Percentiles rank a stretch among this genome's conserved stretches.
Evolutionary conservation across 2,113 vertebrate genomes (phyloP).

Genomic region (Thomomys bottae): DNA sequence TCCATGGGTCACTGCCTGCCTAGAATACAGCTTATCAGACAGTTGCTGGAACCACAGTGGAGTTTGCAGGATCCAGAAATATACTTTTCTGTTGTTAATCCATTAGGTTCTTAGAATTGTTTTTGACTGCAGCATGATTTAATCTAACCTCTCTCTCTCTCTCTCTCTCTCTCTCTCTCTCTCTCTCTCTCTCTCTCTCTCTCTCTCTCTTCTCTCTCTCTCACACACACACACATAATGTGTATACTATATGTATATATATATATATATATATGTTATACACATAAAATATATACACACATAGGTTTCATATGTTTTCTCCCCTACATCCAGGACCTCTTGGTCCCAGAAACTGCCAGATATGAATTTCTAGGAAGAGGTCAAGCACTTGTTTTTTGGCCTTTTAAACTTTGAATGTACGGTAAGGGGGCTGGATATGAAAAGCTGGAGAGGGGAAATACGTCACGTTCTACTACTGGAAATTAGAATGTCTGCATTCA

Average conservation of each 20-base stretch:
- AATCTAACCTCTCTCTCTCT: too few relatives aligned
- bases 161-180: too few relatives aligned
- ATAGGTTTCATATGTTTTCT: background rate
- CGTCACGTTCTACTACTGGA: background rate
- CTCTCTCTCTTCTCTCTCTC: too few relatives aligned
- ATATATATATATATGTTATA: too few relatives aligned
- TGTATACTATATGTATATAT: too few relatives aligned
- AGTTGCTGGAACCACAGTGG: background rate
- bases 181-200: too few relatives aligned
- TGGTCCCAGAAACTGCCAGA: background rate
- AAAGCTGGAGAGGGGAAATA: background rate
- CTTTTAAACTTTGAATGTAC: constrained; percentile 10
- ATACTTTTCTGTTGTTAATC: background rate
- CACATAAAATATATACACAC: background rate
- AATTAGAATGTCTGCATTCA: background rate
- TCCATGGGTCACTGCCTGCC: background rate
- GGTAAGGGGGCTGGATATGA: background rate
- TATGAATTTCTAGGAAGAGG: background rate
- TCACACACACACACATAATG: too few relatives aligned
- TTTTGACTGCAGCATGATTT: background rate
- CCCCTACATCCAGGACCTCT: background rate
- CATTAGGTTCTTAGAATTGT: background rate
- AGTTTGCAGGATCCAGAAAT: constrained; percentile 14
- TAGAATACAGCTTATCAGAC: background rate
- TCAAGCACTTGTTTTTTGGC: background rate